Conservation (phyloP, 2,113 vertebrate species). For the Nicator chloris region DNA sequence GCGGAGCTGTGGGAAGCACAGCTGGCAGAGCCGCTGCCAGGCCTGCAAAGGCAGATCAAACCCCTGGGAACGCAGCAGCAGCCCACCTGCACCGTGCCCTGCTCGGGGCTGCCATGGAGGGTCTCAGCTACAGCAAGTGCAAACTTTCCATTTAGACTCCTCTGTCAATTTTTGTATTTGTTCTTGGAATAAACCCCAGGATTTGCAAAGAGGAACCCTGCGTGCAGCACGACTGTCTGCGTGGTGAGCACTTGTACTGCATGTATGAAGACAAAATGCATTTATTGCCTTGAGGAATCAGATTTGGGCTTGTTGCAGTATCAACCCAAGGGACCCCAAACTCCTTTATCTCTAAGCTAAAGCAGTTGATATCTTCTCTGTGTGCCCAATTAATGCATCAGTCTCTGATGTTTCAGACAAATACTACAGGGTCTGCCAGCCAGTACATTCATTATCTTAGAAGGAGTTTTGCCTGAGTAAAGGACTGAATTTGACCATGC, state of each 20-base stretch:
- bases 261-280: neutral
- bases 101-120: fast-evolving
- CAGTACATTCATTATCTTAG: neutral
- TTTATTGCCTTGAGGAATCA: neutral
- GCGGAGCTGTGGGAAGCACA: conserved; percentile 23
- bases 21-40: neutral
- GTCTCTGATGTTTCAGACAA: neutral
- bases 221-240: fast-evolving
- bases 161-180: neutral
- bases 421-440: neutral
- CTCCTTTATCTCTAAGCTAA: neutral
- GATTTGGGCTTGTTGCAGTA: neutral
- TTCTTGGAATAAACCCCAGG: neutral
- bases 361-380: neutral
- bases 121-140: neutral
- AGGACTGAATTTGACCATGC: neutral
- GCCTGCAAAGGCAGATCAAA: neutral
- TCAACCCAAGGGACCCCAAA: neutral
- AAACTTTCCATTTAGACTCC: neutral
- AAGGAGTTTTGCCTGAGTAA: neutral
- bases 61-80: neutral
- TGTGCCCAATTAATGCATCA: neutral
- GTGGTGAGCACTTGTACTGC: neutral
- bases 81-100: fast-evolving
- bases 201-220: neutral